Conservation (phyloP, 1,140 invertebrate species). For the Zaprionus ornatus region DNA sequence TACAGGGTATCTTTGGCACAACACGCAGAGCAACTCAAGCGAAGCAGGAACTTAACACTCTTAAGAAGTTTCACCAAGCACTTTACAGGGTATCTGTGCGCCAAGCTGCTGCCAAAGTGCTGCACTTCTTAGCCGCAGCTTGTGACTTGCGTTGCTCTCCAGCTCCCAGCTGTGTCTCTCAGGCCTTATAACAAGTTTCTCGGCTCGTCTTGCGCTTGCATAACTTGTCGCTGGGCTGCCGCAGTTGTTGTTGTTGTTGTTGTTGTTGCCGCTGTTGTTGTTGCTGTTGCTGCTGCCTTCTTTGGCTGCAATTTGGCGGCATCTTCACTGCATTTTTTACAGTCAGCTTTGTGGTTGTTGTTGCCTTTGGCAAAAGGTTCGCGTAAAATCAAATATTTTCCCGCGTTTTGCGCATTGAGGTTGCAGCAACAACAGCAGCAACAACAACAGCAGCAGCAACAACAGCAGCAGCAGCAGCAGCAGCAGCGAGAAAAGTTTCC, state of each 20-base stretch:
- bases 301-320: conserved; percentile 78
- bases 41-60: background rate
- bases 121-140: conserved; percentile 21
- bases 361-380: conserved; percentile 54
- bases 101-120: conserved; percentile 1
- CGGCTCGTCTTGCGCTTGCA: conserved; percentile 64
- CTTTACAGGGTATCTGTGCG: conserved; percentile 7
- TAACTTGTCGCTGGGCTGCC: conserved; percentile 74
- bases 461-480: conserved; percentile 25
- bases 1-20: conserved; percentile 15
- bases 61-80: background rate
- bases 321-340: conserved; percentile 54
- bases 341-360: conserved; percentile 16
- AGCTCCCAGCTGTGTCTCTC: conserved; percentile 40
- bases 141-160: background rate
- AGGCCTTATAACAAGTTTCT: conserved; percentile 74
- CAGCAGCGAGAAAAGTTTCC: conserved; percentile 59
- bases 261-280: conserved; percentile 44
- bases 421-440: conserved; percentile 54
- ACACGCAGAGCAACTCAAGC: too few species aligned
- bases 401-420: conserved; percentile 66
- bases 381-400: conserved; percentile 71
- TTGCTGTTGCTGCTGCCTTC: conserved; percentile 61
- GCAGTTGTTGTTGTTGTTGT: conserved; percentile 43
- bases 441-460: conserved; percentile 39